These are phyloP conservation scores for Masticophis lateralis DNA, from an alignment of 2,797 vertebrate genomes.

Conservation along the genomic window DNA sequence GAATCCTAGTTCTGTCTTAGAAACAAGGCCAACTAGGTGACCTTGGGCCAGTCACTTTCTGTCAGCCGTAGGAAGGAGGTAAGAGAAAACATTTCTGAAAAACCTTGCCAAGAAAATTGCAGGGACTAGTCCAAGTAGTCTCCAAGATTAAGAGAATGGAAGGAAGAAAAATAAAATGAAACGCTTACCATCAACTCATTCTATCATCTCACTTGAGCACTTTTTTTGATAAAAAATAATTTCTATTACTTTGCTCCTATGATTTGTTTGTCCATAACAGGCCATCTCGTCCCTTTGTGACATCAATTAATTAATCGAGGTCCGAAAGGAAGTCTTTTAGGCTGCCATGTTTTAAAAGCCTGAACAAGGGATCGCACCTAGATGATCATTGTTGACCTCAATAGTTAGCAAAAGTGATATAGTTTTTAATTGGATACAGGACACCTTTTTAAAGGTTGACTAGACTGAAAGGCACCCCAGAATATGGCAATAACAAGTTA, in stretches of 20 bases:
- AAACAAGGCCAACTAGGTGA: neutral
- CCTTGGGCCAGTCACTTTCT: neutral
- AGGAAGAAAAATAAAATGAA: neutral
- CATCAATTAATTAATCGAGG: neutral
- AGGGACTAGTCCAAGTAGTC: neutral
- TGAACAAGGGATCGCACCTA: neutral
- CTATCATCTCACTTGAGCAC: neutral
- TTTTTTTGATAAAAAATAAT: neutral
- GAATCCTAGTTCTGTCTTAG: neutral
- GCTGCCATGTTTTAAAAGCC: neutral
- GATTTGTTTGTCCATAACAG: neutral
- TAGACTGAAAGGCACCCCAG: neutral
- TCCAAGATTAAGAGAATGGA: neutral
- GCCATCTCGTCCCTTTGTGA: neutral
- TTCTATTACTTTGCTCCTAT: neutral
- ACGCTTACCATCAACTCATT: neutral
- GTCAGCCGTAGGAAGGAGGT: neutral
- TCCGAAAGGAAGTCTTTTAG: neutral
- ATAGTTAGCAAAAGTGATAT: neutral
- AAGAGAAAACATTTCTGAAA: neutral
- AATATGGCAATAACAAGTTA: neutral
- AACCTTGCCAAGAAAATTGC: neutral
- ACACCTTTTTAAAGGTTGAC: neutral
- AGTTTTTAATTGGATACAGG: neutral
- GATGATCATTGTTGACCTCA: neutral